A percentile compares a stretch with the other conserved stretches of the same genome.
Evolutionary conservation across 2,888 invertebrate genomes (phyloP).

Genomic region (Patella depressa): DNA sequence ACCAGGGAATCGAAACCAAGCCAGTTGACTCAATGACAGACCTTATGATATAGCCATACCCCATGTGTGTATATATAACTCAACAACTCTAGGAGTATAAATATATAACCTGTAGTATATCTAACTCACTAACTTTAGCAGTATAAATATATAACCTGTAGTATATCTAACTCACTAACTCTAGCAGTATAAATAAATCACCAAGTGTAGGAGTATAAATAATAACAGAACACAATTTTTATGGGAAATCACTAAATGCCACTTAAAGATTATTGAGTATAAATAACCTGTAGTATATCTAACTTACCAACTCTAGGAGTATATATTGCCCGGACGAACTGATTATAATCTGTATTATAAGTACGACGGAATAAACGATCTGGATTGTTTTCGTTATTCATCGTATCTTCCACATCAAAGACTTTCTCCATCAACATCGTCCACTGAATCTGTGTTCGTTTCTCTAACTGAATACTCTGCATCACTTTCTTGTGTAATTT

Average conservation of each 20-base stretch:
- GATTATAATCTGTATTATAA: conserved; percentile 51
- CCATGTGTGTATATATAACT: too few species aligned
- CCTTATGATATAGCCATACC: too few species aligned
- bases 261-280: too few species aligned
- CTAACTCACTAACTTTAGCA: too few species aligned
- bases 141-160: too few species aligned
- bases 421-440: conserved; percentile 83
- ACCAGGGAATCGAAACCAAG: too few species aligned
- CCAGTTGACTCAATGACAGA: too few species aligned
- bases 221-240: too few species aligned
- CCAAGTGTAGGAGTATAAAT: conserved; percentile 70
- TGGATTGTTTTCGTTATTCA: conserved; percentile 78
- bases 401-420: conserved; percentile 87
- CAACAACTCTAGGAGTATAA: background rate
- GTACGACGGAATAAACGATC: conserved; percentile 40
- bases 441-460: conserved; percentile 94
- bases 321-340: conserved; percentile 58
- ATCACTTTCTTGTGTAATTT: conserved; percentile 80
- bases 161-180: conserved; percentile 60
- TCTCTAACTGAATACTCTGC: conserved; percentile 84
- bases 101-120: too few species aligned
- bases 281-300: background rate
- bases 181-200: conserved; percentile 66
- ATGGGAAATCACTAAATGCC: too few species aligned
- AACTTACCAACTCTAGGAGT: conserved; percentile 69